Evolutionary conservation across 2,888 invertebrate genomes (phyloP).

Genomic region (Leistus spinibarbis): DNA sequence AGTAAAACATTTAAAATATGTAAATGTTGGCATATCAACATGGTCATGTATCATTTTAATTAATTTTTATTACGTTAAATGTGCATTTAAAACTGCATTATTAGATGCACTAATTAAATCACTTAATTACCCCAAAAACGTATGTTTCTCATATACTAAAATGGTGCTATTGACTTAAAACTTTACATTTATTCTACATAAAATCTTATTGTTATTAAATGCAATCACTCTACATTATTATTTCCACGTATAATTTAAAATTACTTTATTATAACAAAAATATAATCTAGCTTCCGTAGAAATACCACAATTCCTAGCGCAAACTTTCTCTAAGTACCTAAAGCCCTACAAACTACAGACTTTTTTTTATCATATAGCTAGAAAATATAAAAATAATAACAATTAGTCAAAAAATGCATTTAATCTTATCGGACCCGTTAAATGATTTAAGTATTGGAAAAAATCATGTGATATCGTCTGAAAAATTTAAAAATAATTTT

Average conservation of each 20-base stretch:
- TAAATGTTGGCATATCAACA: background rate
- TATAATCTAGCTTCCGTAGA: too few species aligned
- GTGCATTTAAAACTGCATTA: background rate
- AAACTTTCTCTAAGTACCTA: too few species aligned
- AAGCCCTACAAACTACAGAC: too few species aligned
- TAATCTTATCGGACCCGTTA: too few species aligned
- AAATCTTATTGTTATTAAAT: background rate
- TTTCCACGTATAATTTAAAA: background rate
- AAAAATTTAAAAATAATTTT: slow-evolving; percentile 30
- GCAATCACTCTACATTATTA: background rate
- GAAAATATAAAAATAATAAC: background rate
- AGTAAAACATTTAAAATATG: background rate
- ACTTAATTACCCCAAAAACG: background rate
- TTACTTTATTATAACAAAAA: background rate
- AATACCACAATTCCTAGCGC: too few species aligned
- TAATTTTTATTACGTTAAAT: background rate
- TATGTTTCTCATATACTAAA: background rate
- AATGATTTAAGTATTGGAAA: too few species aligned
- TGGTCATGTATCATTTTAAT: background rate
- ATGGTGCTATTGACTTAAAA: background rate
- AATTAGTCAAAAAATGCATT: too few species aligned
- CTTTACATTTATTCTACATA: background rate
- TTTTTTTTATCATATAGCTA: background rate
- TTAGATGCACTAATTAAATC: background rate
- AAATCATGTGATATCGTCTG: background rate